Evolutionary conservation across 2,113 vertebrate species (phyloP).

Genomic region (Menidia beryllina): DNA sequence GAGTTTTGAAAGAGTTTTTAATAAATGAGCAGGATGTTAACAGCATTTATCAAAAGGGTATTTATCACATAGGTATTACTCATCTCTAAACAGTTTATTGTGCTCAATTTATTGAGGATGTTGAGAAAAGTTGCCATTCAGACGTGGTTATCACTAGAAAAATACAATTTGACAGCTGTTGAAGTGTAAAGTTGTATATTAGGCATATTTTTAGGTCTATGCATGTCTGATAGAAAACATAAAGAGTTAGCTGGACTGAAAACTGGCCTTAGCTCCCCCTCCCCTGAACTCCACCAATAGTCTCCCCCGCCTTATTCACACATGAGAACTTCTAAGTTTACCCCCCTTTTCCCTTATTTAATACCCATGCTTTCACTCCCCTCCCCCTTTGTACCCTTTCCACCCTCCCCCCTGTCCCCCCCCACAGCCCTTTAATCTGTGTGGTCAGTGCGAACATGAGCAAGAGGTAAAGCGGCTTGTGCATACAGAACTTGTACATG

Average conservation of each 20-base stretch:
- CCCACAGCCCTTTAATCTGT: constrained; percentile 84
- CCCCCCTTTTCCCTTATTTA: constrained; percentile 77
- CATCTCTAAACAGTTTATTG: too few species aligned
- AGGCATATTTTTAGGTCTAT: too few species aligned
- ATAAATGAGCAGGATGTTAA: too few species aligned
- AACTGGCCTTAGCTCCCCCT: constrained; percentile 20
- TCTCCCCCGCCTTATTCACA: constrained; percentile 44
- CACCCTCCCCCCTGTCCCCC: constrained; percentile 72
- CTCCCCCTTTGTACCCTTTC: constrained; percentile 66
- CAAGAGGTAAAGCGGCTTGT: constrained; percentile 50
- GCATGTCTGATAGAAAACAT: background rate
- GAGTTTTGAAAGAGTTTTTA: too few species aligned
- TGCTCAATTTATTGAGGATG: too few species aligned
- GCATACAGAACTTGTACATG: constrained; percentile 23
- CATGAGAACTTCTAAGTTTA: constrained; percentile 33
- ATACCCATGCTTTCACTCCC: constrained; percentile 73
- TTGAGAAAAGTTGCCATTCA: too few species aligned
- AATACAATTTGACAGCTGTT: too few species aligned
- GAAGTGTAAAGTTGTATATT: too few species aligned
- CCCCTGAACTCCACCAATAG: constrained; percentile 9
- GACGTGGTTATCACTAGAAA: too few species aligned
- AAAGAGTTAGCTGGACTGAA: background rate
- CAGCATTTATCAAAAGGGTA: too few species aligned
- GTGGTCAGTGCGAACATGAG: constrained; percentile 71
- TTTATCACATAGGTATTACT: too few species aligned